phyloP scores from a whole-genome alignment of 2,797 vertebrate genomes.

The Siniperca undulata region DNA sequence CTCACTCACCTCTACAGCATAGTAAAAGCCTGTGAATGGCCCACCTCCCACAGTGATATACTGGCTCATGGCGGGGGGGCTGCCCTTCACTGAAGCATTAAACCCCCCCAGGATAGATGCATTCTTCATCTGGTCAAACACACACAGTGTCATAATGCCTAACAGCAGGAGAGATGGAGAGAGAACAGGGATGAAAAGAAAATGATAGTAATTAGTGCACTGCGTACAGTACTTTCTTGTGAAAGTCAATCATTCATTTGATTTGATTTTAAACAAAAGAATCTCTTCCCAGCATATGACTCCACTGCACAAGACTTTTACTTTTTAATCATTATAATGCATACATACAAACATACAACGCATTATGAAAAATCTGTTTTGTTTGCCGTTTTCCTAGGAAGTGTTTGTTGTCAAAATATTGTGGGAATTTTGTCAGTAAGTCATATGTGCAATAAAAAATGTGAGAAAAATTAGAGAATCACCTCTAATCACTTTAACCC shows the following conservation, averaged over 20 bases:
- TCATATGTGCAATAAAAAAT: background rate
- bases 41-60: conserved; percentile 95
- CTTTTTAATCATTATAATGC: background rate
- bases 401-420: background rate
- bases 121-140: conserved; percentile 99
- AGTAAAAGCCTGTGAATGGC: conserved; percentile 97
- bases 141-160: conserved; percentile 96
- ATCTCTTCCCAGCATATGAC: background rate
- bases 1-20: conserved; percentile 92
- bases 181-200: background rate
- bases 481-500: background rate
- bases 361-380: background rate
- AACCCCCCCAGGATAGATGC: conserved; percentile 96
- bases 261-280: background rate
- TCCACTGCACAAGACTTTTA: background rate
- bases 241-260: background rate
- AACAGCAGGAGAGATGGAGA: conserved; percentile 10
- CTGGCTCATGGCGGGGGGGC: conserved; percentile 97
- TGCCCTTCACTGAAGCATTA: conserved; percentile 95
- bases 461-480: background rate
- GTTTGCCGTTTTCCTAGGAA: background rate
- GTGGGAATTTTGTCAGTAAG: background rate
- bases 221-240: background rate
- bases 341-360: background rate
- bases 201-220: too few species aligned